These are phyloP conservation scores for Eudorcas thomsonii DNA, from an alignment of 2,113 vertebrate species.

Conservation along the genomic window DNA sequence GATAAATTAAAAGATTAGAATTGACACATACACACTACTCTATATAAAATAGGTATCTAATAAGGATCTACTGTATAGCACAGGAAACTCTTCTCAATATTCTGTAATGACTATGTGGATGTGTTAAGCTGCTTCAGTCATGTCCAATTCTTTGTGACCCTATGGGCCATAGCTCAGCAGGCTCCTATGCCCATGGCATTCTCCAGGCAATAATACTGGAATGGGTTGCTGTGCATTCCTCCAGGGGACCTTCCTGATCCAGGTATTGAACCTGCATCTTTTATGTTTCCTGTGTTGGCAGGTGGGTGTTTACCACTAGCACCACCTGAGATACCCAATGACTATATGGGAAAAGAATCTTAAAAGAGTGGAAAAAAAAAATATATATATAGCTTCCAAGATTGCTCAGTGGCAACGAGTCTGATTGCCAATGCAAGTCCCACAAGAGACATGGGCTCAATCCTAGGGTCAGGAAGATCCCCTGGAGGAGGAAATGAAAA, in stretches of 20 bases:
- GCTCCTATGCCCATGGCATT: neutral
- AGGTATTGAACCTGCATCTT: neutral
- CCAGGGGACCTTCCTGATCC: neutral
- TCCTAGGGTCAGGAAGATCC: neutral
- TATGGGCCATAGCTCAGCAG: neutral
- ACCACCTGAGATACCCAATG: neutral
- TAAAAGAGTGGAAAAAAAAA: neutral
- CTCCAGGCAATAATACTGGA: neutral
- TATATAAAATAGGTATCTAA: neutral
- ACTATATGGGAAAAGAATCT: neutral
- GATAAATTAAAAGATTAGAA: neutral
- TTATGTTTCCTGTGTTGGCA: neutral
- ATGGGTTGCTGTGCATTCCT: neutral
- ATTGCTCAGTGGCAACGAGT: rapidly evolving
- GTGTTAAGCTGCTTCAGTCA: neutral
- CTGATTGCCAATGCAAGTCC: neutral
- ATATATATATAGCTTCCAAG: neutral
- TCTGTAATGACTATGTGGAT: neutral
- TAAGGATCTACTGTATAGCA: neutral
- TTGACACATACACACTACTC: neutral
- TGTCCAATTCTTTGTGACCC: neutral
- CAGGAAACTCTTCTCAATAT: neutral
- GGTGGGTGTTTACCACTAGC: neutral
- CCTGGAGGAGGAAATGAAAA: neutral
- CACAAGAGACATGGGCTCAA: neutral